Evolutionary conservation across 2,797 vertebrate genomes (phyloP), one percentile per base, ranked within the genome.

Genomic region (Neoniphon sammara): DNA sequence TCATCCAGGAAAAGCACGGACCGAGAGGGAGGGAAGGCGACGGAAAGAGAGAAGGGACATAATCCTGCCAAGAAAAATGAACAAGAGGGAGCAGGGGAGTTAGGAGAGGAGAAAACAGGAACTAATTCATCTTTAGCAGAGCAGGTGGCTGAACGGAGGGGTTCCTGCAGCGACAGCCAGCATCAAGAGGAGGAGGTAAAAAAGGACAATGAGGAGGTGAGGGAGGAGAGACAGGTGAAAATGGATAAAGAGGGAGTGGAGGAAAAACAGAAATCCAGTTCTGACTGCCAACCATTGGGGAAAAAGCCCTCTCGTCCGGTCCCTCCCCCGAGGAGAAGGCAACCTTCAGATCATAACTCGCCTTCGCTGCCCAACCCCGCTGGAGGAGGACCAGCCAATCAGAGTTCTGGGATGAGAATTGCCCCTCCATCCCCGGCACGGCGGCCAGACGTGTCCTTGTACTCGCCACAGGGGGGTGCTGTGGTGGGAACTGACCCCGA

Each of bases 251-350:
- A 77, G 25, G 17, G 21, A n/a, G 23, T 7, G n/a, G 85, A 67
- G 7, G 67, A 82, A 14, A 86, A 78, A 58, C 60, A 65, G 1
- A 88, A 76, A 54, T 27, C 76, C 27, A 58, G 68, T 67, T 30
- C 78, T 4, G 70, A 52, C 7, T 66, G 67, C 54, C 72, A 50
- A 0, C 20, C 42, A 0, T 5, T 0, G 3, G 54, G 7, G 6
- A 91, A 85, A 67, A 89, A 64, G 63, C 89, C 85, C 0, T 77
- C 81, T 9, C 88, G 75, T 44, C 98, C 98, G 0, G 82, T 98
- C 10, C 96, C 96, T 8, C 98, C 97, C 0, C 97, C 96, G 0
- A 94, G 98, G 83, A 96, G 91, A 66, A 98, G 97, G 79, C 90
- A 90, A 10, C 10, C 82, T 4, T 88, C 94, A 44, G 81, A 88